Base-by-base conservation (phyloP, 2,113 vertebrate species). In the Phoenicopterus ruber region DNA sequence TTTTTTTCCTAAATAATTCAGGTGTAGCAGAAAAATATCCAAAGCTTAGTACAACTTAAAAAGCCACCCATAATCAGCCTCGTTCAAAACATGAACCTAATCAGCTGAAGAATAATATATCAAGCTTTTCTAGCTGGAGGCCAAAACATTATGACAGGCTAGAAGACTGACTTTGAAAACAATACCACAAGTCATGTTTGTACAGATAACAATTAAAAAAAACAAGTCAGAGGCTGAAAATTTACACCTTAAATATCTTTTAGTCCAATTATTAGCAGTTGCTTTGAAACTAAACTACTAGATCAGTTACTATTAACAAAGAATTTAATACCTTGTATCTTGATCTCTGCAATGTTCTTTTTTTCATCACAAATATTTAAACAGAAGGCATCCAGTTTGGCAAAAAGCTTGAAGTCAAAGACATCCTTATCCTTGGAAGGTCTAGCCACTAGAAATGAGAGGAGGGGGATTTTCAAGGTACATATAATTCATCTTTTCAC, bases 271-370 rank as follows among this genome's bases (percentile, higher is more conserved):
- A 80, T 28, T 28, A 76, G n/a, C 20, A 76, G 38, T 22, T 74
- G 38, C 24, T 80, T 69, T 69, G 44, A 73, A 82, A 63, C 7
- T 40, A 8, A 85, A 65, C 11, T 77, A 77, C 11, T 10, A 47
- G 11, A 73, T 18, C 3, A 86, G 40, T 80, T 63, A 65, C 8
- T 52, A 55, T 34, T 62, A 92, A 49, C 11, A 34, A 78, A 81
- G 8, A 81, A 83, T 29, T 42, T 44, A 80, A 95, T 98, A 99
- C 99, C 99, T 98, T 99, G 98, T 79, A 99, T 98, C 96, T 98
- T 98, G 97, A 99, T 99, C 96, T 99, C 99, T 38, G 99, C 99
- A 70, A 99, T 99, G 97, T 96, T 99, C 93, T 92, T 94, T 82
- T 97, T 97, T 69, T 99, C 99, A 65, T 99, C 99, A 26, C 98